Conservation (phyloP, 2,113 vertebrate genomes). For the Solea solea region DNA sequence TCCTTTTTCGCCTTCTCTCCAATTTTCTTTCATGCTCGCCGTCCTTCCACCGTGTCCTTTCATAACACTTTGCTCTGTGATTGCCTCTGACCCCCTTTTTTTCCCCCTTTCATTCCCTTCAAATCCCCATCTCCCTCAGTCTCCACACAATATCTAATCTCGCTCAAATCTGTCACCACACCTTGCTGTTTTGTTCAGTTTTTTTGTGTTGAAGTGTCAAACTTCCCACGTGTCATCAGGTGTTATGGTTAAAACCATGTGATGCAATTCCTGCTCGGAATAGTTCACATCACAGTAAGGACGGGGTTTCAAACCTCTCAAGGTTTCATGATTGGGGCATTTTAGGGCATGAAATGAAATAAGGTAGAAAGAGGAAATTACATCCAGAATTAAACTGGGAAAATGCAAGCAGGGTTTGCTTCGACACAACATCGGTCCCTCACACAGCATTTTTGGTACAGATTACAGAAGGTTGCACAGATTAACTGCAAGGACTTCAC, state of each 20-base stretch:
- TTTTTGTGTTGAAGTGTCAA: conserved; percentile 12
- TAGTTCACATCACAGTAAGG: not conserved
- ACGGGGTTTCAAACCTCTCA: not conserved
- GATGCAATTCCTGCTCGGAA: conserved; percentile 12
- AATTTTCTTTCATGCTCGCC: not conserved
- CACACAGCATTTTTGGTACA: not conserved
- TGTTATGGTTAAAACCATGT: not conserved
- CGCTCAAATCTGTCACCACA: conserved; percentile 51
- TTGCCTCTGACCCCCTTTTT: conserved; percentile 66
- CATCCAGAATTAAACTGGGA: not conserved
- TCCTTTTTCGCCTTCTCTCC: conserved; percentile 3
- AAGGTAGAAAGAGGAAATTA: not conserved
- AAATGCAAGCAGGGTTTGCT: not conserved
- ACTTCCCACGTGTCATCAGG: not conserved
- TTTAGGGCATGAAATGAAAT: not conserved
- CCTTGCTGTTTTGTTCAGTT: conserved; percentile 43
- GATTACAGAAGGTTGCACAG: not conserved
- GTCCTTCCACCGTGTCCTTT: conserved; percentile 36
- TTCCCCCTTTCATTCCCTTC: conserved; percentile 65
- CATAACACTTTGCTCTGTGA: conserved; percentile 59
- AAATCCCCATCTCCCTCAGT: conserved; percentile 50
- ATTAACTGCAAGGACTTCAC: not conserved
- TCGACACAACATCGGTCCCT: not conserved
- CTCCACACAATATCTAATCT: conserved; percentile 58
- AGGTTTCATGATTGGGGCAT: not conserved